phyloP scores from a whole-genome alignment of 2,888 invertebrate species.

The Leucophenga maculata region DNA sequence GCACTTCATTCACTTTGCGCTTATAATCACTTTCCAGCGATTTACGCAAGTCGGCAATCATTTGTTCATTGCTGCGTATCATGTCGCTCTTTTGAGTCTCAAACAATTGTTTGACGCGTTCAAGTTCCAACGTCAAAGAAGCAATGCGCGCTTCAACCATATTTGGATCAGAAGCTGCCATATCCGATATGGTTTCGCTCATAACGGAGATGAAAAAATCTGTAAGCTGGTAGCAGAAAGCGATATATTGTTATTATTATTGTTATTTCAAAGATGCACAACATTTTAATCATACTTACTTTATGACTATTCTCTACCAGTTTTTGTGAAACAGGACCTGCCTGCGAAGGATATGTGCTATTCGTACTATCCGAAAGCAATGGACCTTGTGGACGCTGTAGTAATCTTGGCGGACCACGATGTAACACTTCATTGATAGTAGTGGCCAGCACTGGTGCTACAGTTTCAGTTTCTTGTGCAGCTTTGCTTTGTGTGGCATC shows the following conservation, averaged over 20 bases:
- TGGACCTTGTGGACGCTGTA: conserved; percentile 73
- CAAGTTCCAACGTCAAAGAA: conserved; percentile 79
- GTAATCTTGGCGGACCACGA: conserved; percentile 72
- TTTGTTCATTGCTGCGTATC: conserved; percentile 78
- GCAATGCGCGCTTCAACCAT: conserved; percentile 76
- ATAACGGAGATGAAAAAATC: conserved; percentile 81
- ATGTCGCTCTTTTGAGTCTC: conserved; percentile 82
- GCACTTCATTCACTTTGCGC: conserved; percentile 78
- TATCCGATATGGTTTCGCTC: conserved; percentile 78
- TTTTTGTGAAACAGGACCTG: conserved; percentile 76
- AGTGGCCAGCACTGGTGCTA: conserved; percentile 52
- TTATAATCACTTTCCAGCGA: conserved; percentile 81
- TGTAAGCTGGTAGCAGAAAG: conserved; percentile 74
- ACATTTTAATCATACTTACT: conserved; percentile 67
- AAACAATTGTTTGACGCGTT: conserved; percentile 81
- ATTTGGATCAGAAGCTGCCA: conserved; percentile 74
- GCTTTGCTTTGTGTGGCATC: background rate
- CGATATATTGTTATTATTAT: background rate
- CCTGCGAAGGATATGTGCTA: conserved; percentile 74
- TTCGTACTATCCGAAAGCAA: conserved; percentile 70
- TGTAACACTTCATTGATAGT: conserved; percentile 66
- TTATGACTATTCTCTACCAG: conserved; percentile 77
- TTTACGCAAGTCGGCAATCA: conserved; percentile 80
- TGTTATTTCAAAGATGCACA: background rate
- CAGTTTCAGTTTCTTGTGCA: background rate